Evolutionary conservation across 2,113 vertebrate genomes (phyloP).

Genomic region (Telmatochromis sp.): DNA sequence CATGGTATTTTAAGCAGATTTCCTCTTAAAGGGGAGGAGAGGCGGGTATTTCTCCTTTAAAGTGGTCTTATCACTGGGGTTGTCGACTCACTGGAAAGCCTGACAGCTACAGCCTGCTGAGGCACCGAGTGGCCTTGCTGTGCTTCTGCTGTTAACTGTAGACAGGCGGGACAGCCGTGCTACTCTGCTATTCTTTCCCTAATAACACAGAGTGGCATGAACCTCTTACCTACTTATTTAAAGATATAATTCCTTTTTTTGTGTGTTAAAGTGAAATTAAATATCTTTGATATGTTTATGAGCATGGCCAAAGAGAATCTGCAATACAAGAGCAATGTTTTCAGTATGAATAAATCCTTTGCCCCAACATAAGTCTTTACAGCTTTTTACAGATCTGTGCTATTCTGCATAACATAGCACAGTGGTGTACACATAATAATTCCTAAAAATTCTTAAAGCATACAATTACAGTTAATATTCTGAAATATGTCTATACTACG

Average conservation of each 20-base stretch:
- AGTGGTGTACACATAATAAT: not conserved
- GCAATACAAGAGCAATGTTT: not conserved
- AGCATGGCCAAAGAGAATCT: not conserved
- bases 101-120: constrained; percentile 23
- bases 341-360: not conserved
- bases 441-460: not conserved
- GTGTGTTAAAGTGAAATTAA: constrained; percentile 26
- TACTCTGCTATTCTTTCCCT: constrained; percentile 48
- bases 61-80: constrained; percentile 39
- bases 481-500: not conserved
- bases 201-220: constrained; percentile 48
- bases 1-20: constrained; percentile 63
- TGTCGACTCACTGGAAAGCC: constrained; percentile 34
- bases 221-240: constrained; percentile 43
- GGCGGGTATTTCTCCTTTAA: constrained; percentile 44
- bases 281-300: constrained; percentile 14
- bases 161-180: constrained; percentile 59
- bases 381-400: not conserved
- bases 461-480: not conserved
- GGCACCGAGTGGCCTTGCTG: constrained; percentile 22
- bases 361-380: not conserved
- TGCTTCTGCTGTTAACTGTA: constrained; percentile 56
- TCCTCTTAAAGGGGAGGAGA: constrained; percentile 51
- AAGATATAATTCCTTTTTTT: constrained; percentile 35
- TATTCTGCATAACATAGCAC: not conserved